Conservation (phyloP, 1,140 invertebrate species). For the Drosophila punjabiensis region DNA sequence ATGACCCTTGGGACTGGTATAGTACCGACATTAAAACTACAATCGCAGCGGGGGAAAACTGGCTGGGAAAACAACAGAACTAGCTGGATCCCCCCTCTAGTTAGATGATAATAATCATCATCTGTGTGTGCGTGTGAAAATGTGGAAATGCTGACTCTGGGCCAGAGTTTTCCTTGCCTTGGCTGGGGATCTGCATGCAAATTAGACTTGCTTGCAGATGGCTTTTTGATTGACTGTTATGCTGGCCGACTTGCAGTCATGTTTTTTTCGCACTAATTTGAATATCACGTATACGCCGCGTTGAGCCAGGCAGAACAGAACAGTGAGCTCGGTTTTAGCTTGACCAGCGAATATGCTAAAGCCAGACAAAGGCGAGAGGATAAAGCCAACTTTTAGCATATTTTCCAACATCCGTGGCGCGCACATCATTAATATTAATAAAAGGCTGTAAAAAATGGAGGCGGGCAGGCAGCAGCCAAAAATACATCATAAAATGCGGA, state of each 20-base stretch:
- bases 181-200: constrained; percentile 66
- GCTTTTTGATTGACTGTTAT: constrained; percentile 74
- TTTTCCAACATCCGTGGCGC: constrained; percentile 52
- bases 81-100: neutral
- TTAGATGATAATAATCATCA: constrained; percentile 27
- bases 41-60: constrained; percentile 25
- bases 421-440: constrained; percentile 82
- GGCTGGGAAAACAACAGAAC: constrained; percentile 8
- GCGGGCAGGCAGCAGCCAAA: constrained; percentile 49
- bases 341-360: constrained; percentile 14
- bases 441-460: constrained; percentile 68
- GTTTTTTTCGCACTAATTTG: constrained; percentile 20
- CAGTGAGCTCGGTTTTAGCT: constrained; percentile 2
- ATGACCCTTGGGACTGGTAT: constrained; percentile 38
- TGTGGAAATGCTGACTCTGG: constrained; percentile 12
- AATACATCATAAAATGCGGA: constrained; percentile 52
- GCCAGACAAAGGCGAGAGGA: constrained; percentile 17
- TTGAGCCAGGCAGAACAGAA: constrained; percentile 12
- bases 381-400: constrained; percentile 44
- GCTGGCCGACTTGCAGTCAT: constrained; percentile 41
- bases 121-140: constrained; percentile 2
- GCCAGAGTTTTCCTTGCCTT: constrained; percentile 31
- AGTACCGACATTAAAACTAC: constrained; percentile 69
- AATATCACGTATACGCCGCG: constrained; percentile 55
- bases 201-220: constrained; percentile 69